Evolutionary conservation across 1,140 invertebrate species (phyloP), one percentile per base, ranked within the genome.

Genomic region (Orius insidiosus): DNA sequence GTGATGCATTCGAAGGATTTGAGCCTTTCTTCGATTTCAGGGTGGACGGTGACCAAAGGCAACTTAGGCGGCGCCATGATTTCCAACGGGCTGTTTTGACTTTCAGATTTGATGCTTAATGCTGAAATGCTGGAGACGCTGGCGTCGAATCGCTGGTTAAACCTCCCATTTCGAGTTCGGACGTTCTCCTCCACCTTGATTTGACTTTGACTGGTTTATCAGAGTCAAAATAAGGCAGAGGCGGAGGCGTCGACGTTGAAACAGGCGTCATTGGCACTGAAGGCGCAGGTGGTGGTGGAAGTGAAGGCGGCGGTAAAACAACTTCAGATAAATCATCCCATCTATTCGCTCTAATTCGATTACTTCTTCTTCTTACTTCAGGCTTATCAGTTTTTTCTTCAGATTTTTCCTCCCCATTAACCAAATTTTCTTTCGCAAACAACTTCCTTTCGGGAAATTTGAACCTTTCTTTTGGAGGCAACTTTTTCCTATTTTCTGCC

Each of bases 161-260:
- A 2, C 36, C 53, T 10, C 71, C 70, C 74, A 79, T 77, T 62
- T 88, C 84, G 34, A 85, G 63, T 60, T 88, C 84, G 64, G 81
- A 85, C 1, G 77, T 82, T 49, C 82, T 63, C 40, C 83, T 62
- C 84, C 85, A 88, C 16, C 84, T 65, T 4, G 83, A 85, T 60
- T 88, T 89, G 0, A 89, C 81, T 68, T 86, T 86, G 5, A 83
- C 77, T 2, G 80, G 80, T 63, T 76, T 80, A 33, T 72, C 71
- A 4, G 61, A 59, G 32, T 70, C 68, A 31, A 51, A 54, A 5
- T 6, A 13, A 8, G 34, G 13, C 2, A 15, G 31, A 24, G 14
- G 34, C n/a, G 15, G 13, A 24, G 24, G 14, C 4, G 41, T 11
- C 10, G 41, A 36, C 9, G n/a, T n/a, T n/a, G n/a, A n/a, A n/a